phyloP scores from a whole-genome alignment of 1,140 invertebrate genomes.

The Sitodiplosis mosellana region DNA sequence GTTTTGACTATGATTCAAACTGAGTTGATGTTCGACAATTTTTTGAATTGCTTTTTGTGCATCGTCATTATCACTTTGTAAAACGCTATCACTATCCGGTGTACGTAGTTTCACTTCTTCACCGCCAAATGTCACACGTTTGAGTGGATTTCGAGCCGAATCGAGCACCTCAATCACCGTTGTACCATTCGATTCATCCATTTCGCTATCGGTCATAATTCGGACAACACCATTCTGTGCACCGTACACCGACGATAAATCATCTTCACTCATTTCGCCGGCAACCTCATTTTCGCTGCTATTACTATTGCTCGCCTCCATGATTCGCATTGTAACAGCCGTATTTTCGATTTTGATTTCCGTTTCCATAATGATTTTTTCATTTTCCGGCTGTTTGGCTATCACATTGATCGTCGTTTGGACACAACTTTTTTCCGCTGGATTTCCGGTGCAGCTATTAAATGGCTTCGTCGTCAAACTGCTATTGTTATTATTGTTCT shows the following conservation, averaged over 20 bases:
- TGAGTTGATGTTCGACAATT: too few relatives aligned
- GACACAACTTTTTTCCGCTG: background rate
- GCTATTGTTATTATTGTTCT: background rate
- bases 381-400: conserved; percentile 10
- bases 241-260: conserved; percentile 6
- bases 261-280: conserved; percentile 11
- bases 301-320: conserved; percentile 40
- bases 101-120: conserved; percentile 65
- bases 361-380: conserved; percentile 55
- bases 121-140: conserved; percentile 61
- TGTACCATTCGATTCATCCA: conserved; percentile 28
- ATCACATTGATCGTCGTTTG: background rate
- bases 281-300: conserved; percentile 27
- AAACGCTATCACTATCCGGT: conserved; percentile 51
- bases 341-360: conserved; percentile 61
- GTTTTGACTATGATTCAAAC: too few relatives aligned
- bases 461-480: background rate
- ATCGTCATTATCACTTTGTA: conserved; percentile 29
- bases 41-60: too few relatives aligned
- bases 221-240: conserved; percentile 28
- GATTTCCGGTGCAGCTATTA: too few relatives aligned
- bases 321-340: conserved; percentile 59
- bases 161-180: conserved; percentile 4
- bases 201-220: conserved; percentile 34
- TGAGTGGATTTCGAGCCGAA: conserved; percentile 27